phyloP scores from a whole-genome alignment of 2,888 invertebrate genomes.

The Ptilodon capucinus region DNA sequence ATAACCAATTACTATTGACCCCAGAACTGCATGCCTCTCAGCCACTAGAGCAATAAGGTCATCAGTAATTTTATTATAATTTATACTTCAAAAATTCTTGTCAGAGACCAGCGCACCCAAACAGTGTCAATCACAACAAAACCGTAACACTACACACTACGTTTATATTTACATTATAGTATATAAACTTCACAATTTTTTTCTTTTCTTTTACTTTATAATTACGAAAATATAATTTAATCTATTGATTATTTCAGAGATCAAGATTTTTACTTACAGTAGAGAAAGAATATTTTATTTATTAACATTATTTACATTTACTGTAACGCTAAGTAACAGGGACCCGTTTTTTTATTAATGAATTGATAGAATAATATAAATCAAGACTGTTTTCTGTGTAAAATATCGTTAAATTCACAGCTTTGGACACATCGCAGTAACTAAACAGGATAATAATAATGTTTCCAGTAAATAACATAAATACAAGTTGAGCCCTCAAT shows the following conservation, averaged over 20 bases:
- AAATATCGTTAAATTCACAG: no score
- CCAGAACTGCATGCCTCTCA: no score
- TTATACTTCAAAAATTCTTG: background rate
- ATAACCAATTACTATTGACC: no score
- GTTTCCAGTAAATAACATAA: background rate
- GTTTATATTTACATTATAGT: constrained; percentile 60
- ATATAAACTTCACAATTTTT: constrained; percentile 40
- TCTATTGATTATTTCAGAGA: constrained; percentile 67
- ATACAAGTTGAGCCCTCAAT: constrained; percentile 30
- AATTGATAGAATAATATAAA: constrained; percentile 14
- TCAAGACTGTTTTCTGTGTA: no score
- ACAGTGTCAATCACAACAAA: constrained; percentile 51
- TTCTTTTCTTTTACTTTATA: constrained; percentile 36
- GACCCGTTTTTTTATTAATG: constrained; percentile 50
- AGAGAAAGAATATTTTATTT: constrained; percentile 24
- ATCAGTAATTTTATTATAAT: no score
- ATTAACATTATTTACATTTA: constrained; percentile 43
- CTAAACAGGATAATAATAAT: background rate
- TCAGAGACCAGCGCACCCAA: constrained; percentile 37
- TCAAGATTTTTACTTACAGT: constrained; percentile 65
- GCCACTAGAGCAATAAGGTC: no score
- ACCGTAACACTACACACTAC: constrained; percentile 67
- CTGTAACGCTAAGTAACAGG: constrained; percentile 53
- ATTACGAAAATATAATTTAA: constrained; percentile 78
- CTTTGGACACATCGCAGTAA: background rate